Base-by-base conservation (phyloP, 2,888 invertebrate genomes). In the Psococerastis gibbosa region DNA sequence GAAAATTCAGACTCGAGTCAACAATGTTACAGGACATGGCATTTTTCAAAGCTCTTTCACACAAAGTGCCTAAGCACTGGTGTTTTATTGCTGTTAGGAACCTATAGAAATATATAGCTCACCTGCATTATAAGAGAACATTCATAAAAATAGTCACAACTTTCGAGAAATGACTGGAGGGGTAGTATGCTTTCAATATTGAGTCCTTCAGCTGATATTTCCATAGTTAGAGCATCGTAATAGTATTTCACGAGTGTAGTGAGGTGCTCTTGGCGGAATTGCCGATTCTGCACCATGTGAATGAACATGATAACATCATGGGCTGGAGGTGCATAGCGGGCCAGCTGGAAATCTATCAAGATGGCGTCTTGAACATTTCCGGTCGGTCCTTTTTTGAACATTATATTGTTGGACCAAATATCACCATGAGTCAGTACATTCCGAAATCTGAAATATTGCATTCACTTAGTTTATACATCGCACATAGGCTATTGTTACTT, bases 261-360 rank as follows among this genome's bases (percentile, higher is more conserved):
- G 15, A 71, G 58, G 52, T 73, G 61, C n/a, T 59, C 51, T 49
- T 67, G 60, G n/a, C 73, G 59, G 44, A 66, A 63, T 42, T 57
- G 56, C 2, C 61, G 57, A 11, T 67, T 61, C 22, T 70, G 58
- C 52, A 70, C 71, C 42, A 73, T 63, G 52, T 68, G 67, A 2
- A 76, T 56, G 17, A 70, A 59, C 20, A 68, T 57, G 56, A 71
- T 65, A 2, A 75, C 60, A 51, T 82, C 81, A 35, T 75, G 65
- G 16, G 73, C 68, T 1, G 76, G 73, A 0, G 79, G 76, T 13
- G 70, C 70, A 53, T 73, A 78, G 17, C 73, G 65, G 0, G 69
- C 61, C 41, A 77, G 63, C 58, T 80, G 80, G 52, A 73, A 81
- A 57, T 81, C 81, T 2, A 81, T 70, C 8, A 81, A 55, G 6